These are phyloP conservation scores for Garrulus glandarius DNA, from an alignment of 2,797 vertebrate genomes.

Conservation along the genomic window DNA sequence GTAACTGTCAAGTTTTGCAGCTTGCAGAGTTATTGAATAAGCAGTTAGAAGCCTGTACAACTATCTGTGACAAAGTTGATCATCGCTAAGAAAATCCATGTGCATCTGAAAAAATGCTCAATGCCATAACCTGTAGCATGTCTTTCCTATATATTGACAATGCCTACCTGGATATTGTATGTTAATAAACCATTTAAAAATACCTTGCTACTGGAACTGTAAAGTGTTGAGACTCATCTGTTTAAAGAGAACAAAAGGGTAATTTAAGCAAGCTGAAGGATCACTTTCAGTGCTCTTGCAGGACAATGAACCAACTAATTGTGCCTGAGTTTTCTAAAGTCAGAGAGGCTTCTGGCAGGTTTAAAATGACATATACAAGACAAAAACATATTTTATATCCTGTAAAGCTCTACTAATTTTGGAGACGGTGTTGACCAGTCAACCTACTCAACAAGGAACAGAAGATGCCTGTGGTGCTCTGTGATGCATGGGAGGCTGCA, in stretches of 20 bases:
- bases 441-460: neutral
- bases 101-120: neutral
- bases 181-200: neutral
- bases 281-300: neutral
- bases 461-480: neutral
- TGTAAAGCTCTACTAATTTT: neutral
- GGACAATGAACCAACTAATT: neutral
- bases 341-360: neutral
- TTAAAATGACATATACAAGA: neutral
- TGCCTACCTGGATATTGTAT: neutral
- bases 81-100: neutral
- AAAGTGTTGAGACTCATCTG: neutral
- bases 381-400: neutral
- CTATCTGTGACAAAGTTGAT: neutral
- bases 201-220: neutral
- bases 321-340: neutral
- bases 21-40: slow-evolving; percentile 8
- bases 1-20: slow-evolving; percentile 13
- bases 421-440: neutral
- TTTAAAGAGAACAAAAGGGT: neutral
- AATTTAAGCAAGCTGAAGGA: slow-evolving; percentile 7
- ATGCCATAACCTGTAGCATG: neutral
- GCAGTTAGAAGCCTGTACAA: neutral
- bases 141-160: neutral
- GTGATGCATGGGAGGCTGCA: neutral